phyloP scores from a whole-genome alignment of 1,140 invertebrate genomes.

The Belonocnema kinseyi region DNA sequence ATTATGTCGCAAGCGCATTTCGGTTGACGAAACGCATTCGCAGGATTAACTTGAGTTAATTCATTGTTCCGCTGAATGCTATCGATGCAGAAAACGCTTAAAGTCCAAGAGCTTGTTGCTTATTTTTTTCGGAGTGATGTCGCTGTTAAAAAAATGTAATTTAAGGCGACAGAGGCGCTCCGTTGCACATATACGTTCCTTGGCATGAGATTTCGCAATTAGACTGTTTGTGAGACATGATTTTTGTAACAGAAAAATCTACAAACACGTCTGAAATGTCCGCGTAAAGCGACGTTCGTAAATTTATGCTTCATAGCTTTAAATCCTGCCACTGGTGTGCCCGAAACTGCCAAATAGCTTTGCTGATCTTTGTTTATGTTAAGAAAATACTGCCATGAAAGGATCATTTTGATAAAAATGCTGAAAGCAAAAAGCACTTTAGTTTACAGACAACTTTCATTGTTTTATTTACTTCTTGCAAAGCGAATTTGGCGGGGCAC shows the following conservation, averaged over 20 bases:
- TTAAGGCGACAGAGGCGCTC: conserved; percentile 43
- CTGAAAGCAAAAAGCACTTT: conserved; percentile 9
- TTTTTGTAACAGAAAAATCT: conserved; percentile 37
- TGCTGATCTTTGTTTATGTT: conserved; percentile 37
- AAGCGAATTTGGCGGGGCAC: conserved; percentile 52
- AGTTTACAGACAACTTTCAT: conserved; percentile 39
- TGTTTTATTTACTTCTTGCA: conserved; percentile 39
- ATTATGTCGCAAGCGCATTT: conserved; percentile 44
- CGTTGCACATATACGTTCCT: conserved; percentile 11
- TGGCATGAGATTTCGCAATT: conserved; percentile 40
- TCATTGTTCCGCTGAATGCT: conserved; percentile 51
- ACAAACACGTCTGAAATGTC: conserved; percentile 10
- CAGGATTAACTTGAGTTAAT: conserved; percentile 65
- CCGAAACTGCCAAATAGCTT: conserved; percentile 11
- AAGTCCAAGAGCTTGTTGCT: conserved; percentile 39
- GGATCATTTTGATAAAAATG: background rate
- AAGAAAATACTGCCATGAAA: conserved; percentile 51
- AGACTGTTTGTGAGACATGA: conserved; percentile 38
- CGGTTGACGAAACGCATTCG: conserved; percentile 56
- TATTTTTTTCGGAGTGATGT: conserved; percentile 49
- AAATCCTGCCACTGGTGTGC: conserved; percentile 1
- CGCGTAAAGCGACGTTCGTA: background rate
- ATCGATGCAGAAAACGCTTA: conserved; percentile 42
- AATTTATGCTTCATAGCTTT: conserved; percentile 26
- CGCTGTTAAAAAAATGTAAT: conserved; percentile 29